Percentiles rank a stretch among this genome's conserved stretches.
Evolutionary conservation across 2,113 vertebrate genomes (phyloP).

Genomic region (Clarias macrocephalus): DNA sequence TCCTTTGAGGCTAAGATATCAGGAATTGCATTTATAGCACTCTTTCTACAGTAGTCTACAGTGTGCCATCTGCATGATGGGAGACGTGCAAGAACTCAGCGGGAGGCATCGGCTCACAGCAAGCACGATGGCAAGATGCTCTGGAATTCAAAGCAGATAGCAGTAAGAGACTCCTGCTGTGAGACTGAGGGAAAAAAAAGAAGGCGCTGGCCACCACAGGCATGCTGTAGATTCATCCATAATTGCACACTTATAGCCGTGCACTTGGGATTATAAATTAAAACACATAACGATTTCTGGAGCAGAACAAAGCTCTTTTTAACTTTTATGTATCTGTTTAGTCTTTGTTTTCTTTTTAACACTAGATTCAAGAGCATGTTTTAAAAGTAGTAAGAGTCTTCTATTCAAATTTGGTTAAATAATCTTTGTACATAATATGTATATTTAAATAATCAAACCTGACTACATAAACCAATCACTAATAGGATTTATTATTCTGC

Average conservation of each 20-base stretch:
- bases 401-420: neutral
- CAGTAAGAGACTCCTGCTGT: conserved; percentile 32
- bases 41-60: conserved; percentile 14
- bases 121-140: conserved; percentile 35
- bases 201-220: neutral
- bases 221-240: neutral
- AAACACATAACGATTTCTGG: neutral
- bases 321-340: neutral
- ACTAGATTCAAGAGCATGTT: neutral
- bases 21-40: neutral
- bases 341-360: neutral
- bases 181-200: conserved; percentile 3
- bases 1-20: neutral
- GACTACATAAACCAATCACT: neutral
- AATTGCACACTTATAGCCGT: neutral
- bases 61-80: conserved; percentile 38
- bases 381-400: neutral
- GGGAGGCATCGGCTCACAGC: conserved; percentile 31
- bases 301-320: neutral
- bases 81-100: conserved; percentile 35
- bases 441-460: neutral
- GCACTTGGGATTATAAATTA: neutral
- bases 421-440: neutral
- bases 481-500: neutral
- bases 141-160: conserved; percentile 31